These are phyloP conservation scores for Melospiza georgiana DNA, from an alignment of 2,113 vertebrate genomes.

Conservation along the genomic window DNA sequence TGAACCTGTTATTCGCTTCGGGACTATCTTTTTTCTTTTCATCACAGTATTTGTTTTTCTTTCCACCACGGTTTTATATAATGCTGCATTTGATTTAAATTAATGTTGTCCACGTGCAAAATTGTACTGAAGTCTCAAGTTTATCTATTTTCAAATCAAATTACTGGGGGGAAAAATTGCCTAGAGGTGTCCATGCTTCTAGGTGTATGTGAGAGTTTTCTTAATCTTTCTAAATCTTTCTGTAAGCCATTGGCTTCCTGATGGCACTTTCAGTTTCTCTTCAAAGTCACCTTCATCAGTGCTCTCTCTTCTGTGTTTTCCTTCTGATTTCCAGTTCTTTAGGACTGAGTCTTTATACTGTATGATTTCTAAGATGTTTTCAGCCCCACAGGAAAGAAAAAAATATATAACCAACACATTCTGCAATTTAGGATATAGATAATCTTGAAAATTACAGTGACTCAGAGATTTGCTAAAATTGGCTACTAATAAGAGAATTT, in stretches of 20 bases:
- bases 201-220: not conserved
- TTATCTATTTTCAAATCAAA: not conserved
- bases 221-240: not conserved
- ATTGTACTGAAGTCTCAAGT: not conserved
- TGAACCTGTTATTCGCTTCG: rapidly evolving
- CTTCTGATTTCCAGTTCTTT: not conserved
- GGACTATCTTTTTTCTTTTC: not conserved
- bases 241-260: not conserved
- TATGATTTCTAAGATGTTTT: not conserved
- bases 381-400: not conserved
- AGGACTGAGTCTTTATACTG: not conserved
- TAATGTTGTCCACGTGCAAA: not conserved
- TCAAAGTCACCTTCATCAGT: not conserved
- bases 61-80: not conserved
- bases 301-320: not conserved
- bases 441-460: not conserved
- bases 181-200: not conserved
- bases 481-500: not conserved
- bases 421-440: not conserved
- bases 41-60: not conserved
- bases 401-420: too few relatives aligned
- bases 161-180: not conserved
- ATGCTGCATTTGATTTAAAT: not conserved
- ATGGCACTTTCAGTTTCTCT: not conserved
- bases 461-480: not conserved